A percentile compares a stretch with the other conserved stretches of the same genome.
Evolutionary conservation across 2,888 invertebrate genomes (phyloP).

Genomic region (Cactoblastis cactorum): DNA sequence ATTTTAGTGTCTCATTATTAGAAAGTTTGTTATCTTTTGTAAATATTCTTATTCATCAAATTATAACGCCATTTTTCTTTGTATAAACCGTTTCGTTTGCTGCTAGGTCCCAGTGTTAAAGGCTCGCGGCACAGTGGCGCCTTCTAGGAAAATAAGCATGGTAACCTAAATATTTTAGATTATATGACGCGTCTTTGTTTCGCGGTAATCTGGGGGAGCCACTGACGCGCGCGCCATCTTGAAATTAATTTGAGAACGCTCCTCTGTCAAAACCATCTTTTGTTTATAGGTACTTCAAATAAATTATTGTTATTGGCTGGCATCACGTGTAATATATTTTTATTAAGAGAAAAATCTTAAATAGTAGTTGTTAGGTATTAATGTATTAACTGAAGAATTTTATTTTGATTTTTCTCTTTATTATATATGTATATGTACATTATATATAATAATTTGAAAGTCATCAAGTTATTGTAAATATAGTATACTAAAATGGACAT

Average conservation of each 20-base stretch:
- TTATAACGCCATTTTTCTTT: conserved; percentile 46
- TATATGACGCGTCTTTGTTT: neutral
- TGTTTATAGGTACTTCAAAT: conserved; percentile 60
- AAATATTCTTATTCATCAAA: conserved; percentile 59
- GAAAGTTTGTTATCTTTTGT: conserved; percentile 67
- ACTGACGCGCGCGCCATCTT: neutral
- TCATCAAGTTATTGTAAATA: conserved; percentile 76
- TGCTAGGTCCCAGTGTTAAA: conserved; percentile 64
- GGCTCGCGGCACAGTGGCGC: conserved; percentile 19
- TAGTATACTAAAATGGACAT: conserved; percentile 59
- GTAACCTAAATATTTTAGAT: conserved; percentile 12
- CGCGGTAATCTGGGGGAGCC: neutral
- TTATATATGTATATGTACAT: conserved; percentile 73
- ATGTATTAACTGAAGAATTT: conserved; percentile 78
- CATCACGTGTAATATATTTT: conserved; percentile 76
- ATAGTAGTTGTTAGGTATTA: conserved; percentile 75
- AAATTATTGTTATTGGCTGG: conserved; percentile 68
- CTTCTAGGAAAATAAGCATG: neutral
- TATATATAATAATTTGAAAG: conserved; percentile 72
- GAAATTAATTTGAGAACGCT: conserved; percentile 30
- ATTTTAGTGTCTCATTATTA: conserved; percentile 40
- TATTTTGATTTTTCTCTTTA: conserved; percentile 78
- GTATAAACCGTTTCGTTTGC: conserved; percentile 52
- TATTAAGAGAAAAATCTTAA: conserved; percentile 77
- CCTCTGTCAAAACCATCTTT: conserved; percentile 51